Base-by-base conservation (phyloP, 1,140 invertebrate genomes). In the Drosophila baimaii region DNA sequence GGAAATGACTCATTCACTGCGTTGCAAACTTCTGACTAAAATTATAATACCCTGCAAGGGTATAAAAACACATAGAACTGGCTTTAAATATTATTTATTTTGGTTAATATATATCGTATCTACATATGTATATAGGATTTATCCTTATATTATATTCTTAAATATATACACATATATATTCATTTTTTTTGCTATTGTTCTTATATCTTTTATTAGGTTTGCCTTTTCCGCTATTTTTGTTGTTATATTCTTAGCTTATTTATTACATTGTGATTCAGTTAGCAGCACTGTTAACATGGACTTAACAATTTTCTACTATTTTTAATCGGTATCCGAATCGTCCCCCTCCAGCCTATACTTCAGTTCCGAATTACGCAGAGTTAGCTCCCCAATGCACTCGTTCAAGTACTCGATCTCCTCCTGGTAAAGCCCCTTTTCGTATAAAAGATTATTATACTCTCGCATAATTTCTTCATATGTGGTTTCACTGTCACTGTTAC, bases 341-440 rank as follows among this genome's bases (percentile, higher is more conserved):
- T 77, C 62, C 12, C 39, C 25, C 1, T 35, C 12, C 0, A 49
- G 23, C 6, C 19, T 35, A 8, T 6, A 1, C 3, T 56, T 41
- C 0, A 66, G 54, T 12, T 41, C 9, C 0, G 74, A 56, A 17
- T 70, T 77, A 5, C n/a, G n/a, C 6, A 62, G 9, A 4, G 23
- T 70, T 17, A 81, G 44, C 2, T 19, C 15, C 0, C 23, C 46
- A 3, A 84, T 77, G 21, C 57, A 37, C 0, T 44, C 19, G 21
- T 72, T 79, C 0, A 83, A 41, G 61, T 83, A 83, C 10, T 83
- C 27, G 13, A 83, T 64, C 23, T 84, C 81, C 2, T 84, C 68
- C 19, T 75, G 77, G 31, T 73, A 84, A 5, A 84, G 23, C 1
- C 52, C 62, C 31, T 74, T 58, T 33, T 84, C 81, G 37, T 84